These are phyloP conservation scores for Rutilus rutilus DNA, from an alignment of 2,113 vertebrate species.

Conservation along the genomic window DNA sequence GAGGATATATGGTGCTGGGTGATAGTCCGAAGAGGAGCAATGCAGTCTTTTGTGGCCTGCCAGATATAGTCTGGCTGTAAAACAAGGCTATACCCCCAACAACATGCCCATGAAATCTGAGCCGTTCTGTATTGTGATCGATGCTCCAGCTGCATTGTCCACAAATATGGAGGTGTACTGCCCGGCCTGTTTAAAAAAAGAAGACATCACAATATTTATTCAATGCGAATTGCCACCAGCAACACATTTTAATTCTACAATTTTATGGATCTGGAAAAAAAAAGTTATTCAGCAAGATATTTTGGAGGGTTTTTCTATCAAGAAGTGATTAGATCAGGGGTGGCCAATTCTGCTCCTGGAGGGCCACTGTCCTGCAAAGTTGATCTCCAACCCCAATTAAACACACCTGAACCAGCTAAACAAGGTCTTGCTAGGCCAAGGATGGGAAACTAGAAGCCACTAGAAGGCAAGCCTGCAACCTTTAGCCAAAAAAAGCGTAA, in stretches of 20 bases:
- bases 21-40: slow-evolving; percentile 59
- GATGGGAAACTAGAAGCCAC: too few species aligned
- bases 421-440: too few species aligned
- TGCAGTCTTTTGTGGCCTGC: slow-evolving; percentile 44
- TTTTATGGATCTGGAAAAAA: not conserved
- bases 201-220: slow-evolving; percentile 1
- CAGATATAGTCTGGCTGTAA: slow-evolving; percentile 3
- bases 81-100: slow-evolving; percentile 79
- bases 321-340: not conserved
- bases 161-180: slow-evolving; percentile 95
- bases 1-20: slow-evolving; percentile 51
- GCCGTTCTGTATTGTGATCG: slow-evolving; percentile 86
- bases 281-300: not conserved
- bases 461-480: too few species aligned
- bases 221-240: too few species aligned
- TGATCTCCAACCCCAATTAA: too few species aligned
- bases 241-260: not conserved
- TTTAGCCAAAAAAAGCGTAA: too few species aligned
- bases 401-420: too few species aligned
- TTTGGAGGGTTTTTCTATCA: not conserved
- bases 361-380: too few species aligned
- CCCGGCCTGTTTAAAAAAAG: slow-evolving; percentile 76
- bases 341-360: too few species aligned
- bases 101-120: slow-evolving; percentile 94
- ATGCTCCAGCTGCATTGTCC: slow-evolving; percentile 86